phyloP scores from a whole-genome alignment of 1,140 invertebrate species.

The Solenopsis fugax region DNA sequence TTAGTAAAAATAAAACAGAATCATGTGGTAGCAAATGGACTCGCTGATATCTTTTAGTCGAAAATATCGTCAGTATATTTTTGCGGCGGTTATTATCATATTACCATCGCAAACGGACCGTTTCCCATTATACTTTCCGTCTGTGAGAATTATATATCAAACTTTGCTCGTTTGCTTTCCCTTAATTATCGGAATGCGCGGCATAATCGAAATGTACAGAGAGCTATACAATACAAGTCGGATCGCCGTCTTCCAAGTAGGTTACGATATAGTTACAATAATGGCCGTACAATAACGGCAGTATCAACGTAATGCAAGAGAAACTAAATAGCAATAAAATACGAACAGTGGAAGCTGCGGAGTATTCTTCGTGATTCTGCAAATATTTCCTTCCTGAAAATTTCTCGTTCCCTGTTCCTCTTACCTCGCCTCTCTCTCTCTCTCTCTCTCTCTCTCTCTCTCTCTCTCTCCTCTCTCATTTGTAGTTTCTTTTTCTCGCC shows the following conservation, averaged over 20 bases:
- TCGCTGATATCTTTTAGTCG: neutral
- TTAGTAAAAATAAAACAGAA: conserved; percentile 40
- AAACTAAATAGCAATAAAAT: conserved; percentile 58
- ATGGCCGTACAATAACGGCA: conserved; percentile 3
- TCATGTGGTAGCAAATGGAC: neutral
- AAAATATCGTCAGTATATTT: conserved; percentile 3
- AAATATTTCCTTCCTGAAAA: conserved; percentile 49
- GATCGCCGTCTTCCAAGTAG: neutral
- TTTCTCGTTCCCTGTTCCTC: neutral
- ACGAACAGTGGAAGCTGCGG: conserved; percentile 26
- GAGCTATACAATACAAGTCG: neutral
- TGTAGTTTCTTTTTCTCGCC: neutral
- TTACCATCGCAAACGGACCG: neutral
- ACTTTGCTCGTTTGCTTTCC: neutral
- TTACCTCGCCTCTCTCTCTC: neutral
- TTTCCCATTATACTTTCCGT: neutral
- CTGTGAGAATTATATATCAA: neutral
- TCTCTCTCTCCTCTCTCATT: neutral
- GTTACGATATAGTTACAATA: conserved; percentile 35
- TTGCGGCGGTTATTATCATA: neutral
- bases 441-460: neutral
- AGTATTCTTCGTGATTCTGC: conserved; percentile 49
- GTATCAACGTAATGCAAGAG: conserved; percentile 20
- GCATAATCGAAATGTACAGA: neutral
- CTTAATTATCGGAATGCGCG: conserved; percentile 7